Percentiles rank a stretch among this genome's conserved stretches.
phyloP scores from a whole-genome alignment of 2,113 vertebrate species.

The Bettongia penicillata region DNA sequence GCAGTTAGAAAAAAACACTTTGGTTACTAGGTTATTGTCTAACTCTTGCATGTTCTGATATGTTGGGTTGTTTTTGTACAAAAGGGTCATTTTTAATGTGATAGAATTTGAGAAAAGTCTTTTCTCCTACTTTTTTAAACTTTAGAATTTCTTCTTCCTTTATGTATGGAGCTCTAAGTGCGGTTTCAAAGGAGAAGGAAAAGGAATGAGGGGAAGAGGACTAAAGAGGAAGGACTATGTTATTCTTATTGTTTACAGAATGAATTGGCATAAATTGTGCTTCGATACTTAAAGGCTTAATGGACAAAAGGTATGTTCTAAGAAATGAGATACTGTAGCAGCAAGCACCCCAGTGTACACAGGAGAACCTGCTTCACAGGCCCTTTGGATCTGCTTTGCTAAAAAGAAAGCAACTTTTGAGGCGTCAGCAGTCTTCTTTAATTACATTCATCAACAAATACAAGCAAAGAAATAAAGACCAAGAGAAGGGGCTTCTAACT shows the following conservation, averaged over 20 bases:
- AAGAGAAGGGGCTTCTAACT: too few species aligned
- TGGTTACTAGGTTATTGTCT: neutral
- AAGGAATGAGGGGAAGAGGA: neutral
- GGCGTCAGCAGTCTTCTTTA: too few species aligned
- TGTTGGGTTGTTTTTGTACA: neutral
- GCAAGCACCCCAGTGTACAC: too few species aligned
- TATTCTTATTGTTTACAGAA: neutral
- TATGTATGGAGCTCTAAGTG: neutral
- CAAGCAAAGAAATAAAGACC: too few species aligned
- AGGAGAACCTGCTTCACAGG: too few species aligned
- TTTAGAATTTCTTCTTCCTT: neutral
- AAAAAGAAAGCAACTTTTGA: too few species aligned
- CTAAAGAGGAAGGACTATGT: neutral
- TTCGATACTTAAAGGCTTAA: neutral
- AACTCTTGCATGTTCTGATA: neutral
- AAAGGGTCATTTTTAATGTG: neutral
- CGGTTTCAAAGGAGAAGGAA: neutral
- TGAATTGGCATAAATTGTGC: neutral
- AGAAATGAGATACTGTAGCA: neutral
- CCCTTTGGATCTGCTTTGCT: too few species aligned
- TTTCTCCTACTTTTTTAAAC: neutral
- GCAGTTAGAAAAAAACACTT: neutral
- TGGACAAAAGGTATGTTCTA: neutral
- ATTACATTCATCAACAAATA: too few species aligned
- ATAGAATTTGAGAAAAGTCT: neutral